Base-by-base conservation (phyloP, 2,797 vertebrate species). In the Brachyalestes nurse region DNA sequence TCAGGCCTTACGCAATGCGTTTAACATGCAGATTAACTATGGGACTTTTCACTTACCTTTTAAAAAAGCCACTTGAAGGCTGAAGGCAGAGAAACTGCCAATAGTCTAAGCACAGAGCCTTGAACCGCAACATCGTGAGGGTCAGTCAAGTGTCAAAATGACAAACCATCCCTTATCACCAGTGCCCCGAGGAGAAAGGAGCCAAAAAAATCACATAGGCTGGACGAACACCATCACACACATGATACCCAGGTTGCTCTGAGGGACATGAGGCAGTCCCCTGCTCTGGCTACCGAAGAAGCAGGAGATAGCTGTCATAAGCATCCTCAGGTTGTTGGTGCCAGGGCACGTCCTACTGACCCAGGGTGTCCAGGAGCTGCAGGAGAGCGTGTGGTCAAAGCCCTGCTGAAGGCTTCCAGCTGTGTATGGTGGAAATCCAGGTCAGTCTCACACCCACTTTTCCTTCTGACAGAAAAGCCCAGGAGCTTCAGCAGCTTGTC, bases 1-100 rank as follows among this genome's bases (percentile, higher is more conserved):
- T 64, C n/a, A n/a, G 1, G 19, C 9, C 17, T 42, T 28, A 17
- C 5, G 13, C 67, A 71, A 28, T 4, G 16, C 45, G 2, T 8
- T 61, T 47, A 14, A 25, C 25, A 71, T 8, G 45, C 47, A 71
- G 16, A 70, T 70, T 13, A 8, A 10, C 25, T 17, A 19, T 5
- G 9, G 1, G 1, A 25, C 13, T 16, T 72, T 25, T 60, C 4
- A 5, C 96, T 83, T 96, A 99, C 97, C 97, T 98, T 92, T 95
- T 97, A 84, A 97, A 97, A 91, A 97, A 96, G 87, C 96, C 96
- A 28, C 94, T 96, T 81, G 96, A 95, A 34, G 97, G 97, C 89
- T 98, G 97, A 83, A 99, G 92, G 91, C 97, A 99, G 82, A 99
- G 93, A 88, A 99, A 96, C 88, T 98, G 97, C 97, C 97, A 99